These are phyloP conservation scores for Planiliza haematocheilus DNA, from an alignment of 2,113 vertebrate species.

Conservation along the genomic window DNA sequence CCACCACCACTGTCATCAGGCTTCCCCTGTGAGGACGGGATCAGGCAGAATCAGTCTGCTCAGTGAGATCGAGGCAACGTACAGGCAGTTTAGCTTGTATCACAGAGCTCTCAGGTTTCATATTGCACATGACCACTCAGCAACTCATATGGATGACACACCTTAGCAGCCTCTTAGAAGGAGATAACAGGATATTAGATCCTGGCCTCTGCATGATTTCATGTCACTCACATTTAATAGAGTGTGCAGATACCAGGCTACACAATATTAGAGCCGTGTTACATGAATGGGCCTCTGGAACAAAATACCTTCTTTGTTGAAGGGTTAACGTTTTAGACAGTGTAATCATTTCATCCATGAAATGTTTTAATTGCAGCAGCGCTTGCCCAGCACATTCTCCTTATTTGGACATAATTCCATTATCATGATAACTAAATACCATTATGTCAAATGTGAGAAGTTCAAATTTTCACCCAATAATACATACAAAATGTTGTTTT, in stretches of 20 bases:
- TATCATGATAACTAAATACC: too few species aligned
- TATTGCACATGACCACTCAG: neutral
- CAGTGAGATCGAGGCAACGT: conserved; percentile 26
- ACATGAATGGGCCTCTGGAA: too few species aligned
- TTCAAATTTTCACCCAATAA: too few species aligned
- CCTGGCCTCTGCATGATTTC: neutral
- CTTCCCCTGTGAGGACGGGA: conserved; percentile 49
- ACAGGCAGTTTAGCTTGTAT: conserved; percentile 63
- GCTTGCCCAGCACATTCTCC: too few species aligned
- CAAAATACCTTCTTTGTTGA: too few species aligned
- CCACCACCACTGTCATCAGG: conserved; percentile 25
- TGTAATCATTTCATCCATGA: too few species aligned
- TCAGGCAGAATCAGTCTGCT: conserved; percentile 50
- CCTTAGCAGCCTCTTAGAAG: neutral
- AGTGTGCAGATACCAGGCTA: neutral
- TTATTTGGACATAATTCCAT: too few species aligned
- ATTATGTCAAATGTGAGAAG: too few species aligned
- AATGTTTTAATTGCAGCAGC: too few species aligned
- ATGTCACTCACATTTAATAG: conserved; percentile 3
- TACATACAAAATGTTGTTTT: too few species aligned
- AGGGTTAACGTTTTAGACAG: too few species aligned
- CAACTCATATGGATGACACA: neutral
- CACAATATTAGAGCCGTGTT: neutral
- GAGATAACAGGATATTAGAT: conserved; percentile 18
- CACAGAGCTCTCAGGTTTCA: conserved; percentile 35